These are phyloP conservation scores for Periophthalmodon schlosseri DNA, from an alignment of 2,113 vertebrate genomes.

Conservation along the genomic window DNA sequence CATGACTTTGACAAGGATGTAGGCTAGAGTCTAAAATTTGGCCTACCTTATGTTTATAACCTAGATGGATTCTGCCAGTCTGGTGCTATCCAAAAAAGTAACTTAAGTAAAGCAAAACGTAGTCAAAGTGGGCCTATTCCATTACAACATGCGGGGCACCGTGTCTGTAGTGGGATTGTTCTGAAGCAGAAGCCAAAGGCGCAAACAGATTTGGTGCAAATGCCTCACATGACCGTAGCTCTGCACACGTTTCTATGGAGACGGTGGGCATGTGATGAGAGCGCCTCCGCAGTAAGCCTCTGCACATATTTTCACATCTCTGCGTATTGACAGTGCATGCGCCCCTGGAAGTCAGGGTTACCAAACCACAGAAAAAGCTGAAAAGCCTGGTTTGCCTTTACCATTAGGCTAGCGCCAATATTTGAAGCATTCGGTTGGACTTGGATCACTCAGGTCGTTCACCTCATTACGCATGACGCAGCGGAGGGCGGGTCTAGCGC, in stretches of 20 bases:
- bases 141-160: not conserved
- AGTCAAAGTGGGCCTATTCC: not conserved
- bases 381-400: not conserved
- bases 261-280: constrained; percentile 53
- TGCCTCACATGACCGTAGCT: constrained; percentile 49
- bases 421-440: not conserved
- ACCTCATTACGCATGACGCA: not conserved
- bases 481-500: constrained; percentile 35
- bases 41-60: no score
- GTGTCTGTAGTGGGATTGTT: not conserved
- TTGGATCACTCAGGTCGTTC: not conserved
- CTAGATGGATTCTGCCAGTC: no score
- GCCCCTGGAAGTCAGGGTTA: no score
- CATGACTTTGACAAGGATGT: no score
- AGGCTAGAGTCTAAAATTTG: no score
- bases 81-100: no score
- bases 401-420: not conserved
- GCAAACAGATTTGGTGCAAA: constrained; percentile 35
- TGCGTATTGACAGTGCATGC: not conserved
- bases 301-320: not conserved
- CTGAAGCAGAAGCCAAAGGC: constrained; percentile 1
- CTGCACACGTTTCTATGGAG: constrained; percentile 51
- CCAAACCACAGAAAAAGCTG: not conserved
- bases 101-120: not conserved
- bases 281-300: not conserved